Base-by-base conservation (phyloP, 2,888 invertebrate genomes). In the Lingula anatina region DNA sequence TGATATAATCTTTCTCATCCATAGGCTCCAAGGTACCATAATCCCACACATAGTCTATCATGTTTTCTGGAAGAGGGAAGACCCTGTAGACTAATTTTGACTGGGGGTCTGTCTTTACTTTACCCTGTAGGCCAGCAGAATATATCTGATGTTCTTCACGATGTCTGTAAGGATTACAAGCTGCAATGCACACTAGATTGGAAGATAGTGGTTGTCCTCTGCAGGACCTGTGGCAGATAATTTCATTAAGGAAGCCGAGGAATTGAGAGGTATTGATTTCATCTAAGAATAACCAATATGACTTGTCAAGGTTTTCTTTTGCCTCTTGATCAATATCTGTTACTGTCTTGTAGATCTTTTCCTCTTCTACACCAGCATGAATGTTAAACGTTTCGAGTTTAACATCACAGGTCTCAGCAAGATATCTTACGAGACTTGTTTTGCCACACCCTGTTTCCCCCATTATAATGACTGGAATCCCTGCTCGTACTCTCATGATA, bases 361-460 rank as follows among this genome's bases (percentile, higher is more conserved):
- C 35, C 42, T 60, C 55, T 24, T 44, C 43, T 12, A 56, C 45
- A 9, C 64, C 64, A 9, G 64, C 62, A 57, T 62, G 64, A n/a
- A 64, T 60, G 41, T 58, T 62, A 18, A 60, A 20, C 1, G 62
- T 54, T 12, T 53, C 47, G 26, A 64, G 57, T 1, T 53, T 26
- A 1, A 60, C 52, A 31, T 50, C 61, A 50, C 56, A 59, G 15
- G 61, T 50, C 21, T 38, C 37, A 1, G 64, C 57, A 2, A 64
- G 53, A 42, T 57, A 64, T 20, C 56, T 44, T 15, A 65, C 57
- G 0, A 65, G 52, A 3, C 62, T 62, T 5, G 65, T 65, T 51
- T 65, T 65, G 7, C 65, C 65, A 57, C 65, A 65, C 2, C 65
- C 65, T 2, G 65, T 65, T 50, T 65, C 65, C 9, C 65, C 64